These are phyloP conservation scores for Casuarius casuarius DNA, from an alignment of 2,113 vertebrate species.

Conservation along the genomic window DNA sequence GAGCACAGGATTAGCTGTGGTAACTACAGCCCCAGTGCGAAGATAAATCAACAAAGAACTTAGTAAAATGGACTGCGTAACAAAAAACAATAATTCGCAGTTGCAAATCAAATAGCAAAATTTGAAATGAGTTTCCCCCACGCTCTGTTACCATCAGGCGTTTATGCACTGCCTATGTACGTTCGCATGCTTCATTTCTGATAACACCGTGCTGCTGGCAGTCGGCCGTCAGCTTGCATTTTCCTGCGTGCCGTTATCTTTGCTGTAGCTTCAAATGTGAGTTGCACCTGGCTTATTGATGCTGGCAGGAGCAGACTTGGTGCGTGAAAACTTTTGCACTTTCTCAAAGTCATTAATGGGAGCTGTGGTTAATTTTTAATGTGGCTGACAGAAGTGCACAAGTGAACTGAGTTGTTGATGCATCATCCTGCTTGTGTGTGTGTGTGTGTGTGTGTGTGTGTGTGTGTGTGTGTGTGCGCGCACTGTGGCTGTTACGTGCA, in stretches of 20 bases:
- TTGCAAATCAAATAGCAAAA: background rate
- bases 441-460: background rate
- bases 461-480: accelerated
- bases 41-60: background rate
- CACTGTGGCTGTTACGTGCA: background rate
- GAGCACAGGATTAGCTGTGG: background rate
- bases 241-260: background rate
- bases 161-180: background rate
- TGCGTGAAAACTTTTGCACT: background rate
- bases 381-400: background rate
- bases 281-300: accelerated
- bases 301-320: background rate
- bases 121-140: background rate
- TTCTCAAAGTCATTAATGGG: background rate
- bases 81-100: background rate
- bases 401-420: background rate
- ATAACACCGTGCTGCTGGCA: background rate
- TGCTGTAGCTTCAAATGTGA: accelerated
- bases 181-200: background rate
- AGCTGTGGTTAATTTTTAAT: background rate
- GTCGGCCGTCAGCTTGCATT: background rate
- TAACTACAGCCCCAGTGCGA: background rate
- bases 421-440: background rate
- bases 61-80: background rate
- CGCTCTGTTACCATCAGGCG: background rate